phyloP scores from a whole-genome alignment of 2,113 vertebrate species.

The Tylochromis polylepis region DNA sequence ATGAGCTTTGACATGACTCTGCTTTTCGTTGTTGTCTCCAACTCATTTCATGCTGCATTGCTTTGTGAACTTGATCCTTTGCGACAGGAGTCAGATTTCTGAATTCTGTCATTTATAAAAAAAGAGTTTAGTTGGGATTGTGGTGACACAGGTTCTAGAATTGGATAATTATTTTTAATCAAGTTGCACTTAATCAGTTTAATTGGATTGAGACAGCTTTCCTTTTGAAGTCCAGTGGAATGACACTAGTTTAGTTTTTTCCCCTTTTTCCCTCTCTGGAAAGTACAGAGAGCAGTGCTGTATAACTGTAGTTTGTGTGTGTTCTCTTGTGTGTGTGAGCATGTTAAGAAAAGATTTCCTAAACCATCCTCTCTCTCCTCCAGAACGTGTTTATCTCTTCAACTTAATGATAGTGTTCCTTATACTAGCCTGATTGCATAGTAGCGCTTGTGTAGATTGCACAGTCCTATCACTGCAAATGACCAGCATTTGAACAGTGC shows the following conservation, averaged over 20 bases:
- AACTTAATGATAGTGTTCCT: conserved; percentile 64
- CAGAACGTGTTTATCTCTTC: conserved; percentile 59
- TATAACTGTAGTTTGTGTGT: conserved; percentile 20
- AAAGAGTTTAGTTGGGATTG: neutral
- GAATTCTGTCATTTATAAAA: neutral
- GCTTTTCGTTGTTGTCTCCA: neutral
- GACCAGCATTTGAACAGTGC: conserved; percentile 54
- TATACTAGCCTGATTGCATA: conserved; percentile 51
- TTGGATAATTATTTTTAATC: neutral
- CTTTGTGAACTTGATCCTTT: neutral
- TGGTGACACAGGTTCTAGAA: neutral
- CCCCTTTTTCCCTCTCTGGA: neutral
- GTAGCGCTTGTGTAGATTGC: conserved; percentile 44
- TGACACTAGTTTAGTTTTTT: neutral
- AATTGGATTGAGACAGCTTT: neutral
- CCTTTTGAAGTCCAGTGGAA: neutral
- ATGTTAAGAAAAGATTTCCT: conserved; percentile 60
- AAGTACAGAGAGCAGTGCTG: neutral
- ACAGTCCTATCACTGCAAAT: conserved; percentile 54
- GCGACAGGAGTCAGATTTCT: neutral
- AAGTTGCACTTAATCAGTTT: neutral
- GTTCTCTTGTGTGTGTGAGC: conserved; percentile 16
- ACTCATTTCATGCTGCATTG: conserved; percentile 14
- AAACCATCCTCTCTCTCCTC: conserved; percentile 42
- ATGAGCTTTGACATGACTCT: neutral